Conservation (phyloP, 2,113 vertebrate genomes). For the Callospermophilus lateralis region DNA sequence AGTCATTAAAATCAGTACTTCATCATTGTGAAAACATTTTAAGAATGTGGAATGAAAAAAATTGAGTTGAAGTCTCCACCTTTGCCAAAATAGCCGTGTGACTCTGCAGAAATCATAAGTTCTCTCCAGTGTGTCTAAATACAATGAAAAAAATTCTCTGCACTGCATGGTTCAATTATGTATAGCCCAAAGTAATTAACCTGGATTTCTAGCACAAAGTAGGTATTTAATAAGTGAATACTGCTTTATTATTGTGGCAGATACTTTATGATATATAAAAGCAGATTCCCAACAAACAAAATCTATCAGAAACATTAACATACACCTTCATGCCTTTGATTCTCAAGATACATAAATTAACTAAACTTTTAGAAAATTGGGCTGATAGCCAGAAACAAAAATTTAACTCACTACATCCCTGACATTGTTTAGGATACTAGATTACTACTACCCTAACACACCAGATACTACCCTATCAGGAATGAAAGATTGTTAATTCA, state of each 20-base stretch:
- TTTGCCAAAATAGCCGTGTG: background rate
- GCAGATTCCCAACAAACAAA: background rate
- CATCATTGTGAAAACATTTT: background rate
- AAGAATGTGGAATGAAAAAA: background rate
- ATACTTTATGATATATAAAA: background rate
- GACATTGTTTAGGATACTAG: background rate
- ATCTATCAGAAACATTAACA: background rate
- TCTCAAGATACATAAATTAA: background rate
- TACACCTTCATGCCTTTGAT: background rate
- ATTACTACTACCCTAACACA: background rate
- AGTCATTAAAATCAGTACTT: background rate
- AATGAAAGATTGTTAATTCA: background rate
- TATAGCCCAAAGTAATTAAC: background rate
- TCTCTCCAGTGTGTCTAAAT: background rate
- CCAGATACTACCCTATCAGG: background rate
- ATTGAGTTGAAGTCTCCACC: background rate
- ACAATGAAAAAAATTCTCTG: background rate
- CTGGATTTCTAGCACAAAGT: background rate
- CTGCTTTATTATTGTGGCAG: background rate
- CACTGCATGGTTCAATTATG: background rate
- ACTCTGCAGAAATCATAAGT: background rate
- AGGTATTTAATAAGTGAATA: background rate
- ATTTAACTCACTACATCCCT: background rate
- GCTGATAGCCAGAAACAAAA: background rate
- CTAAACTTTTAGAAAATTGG: slow-evolving; percentile 32